Conservation (phyloP, 2,888 invertebrate genomes). For the Galerucella nymphaeae region DNA sequence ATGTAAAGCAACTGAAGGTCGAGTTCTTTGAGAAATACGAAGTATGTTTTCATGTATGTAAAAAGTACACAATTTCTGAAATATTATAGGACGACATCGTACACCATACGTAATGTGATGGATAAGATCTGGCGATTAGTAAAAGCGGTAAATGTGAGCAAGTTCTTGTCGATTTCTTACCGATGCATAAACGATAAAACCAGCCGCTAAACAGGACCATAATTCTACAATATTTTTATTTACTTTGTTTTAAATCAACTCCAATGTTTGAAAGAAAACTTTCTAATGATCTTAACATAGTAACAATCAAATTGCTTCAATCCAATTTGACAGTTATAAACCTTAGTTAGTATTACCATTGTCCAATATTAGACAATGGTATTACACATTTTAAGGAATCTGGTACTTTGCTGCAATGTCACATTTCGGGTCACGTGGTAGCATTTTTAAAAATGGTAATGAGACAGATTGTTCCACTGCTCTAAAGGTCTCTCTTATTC, state of each 20-base stretch:
- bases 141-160: conserved; percentile 1
- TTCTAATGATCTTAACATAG: background rate
- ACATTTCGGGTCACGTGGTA: too few species aligned
- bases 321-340: too few species aligned
- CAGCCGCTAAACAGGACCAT: background rate
- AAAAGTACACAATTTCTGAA: conserved; percentile 2
- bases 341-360: too few species aligned
- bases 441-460: too few species aligned
- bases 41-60: conserved; percentile 8
- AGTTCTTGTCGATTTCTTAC: conserved; percentile 6
- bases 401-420: too few species aligned
- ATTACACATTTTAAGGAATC: too few species aligned
- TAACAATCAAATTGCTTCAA: background rate
- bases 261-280: background rate
- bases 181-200: background rate
- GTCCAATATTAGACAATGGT: too few species aligned
- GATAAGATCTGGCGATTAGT: conserved; percentile 13
- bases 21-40: background rate
- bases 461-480: too few species aligned
- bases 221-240: background rate
- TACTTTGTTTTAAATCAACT: background rate
- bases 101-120: background rate
- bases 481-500: too few species aligned
- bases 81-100: background rate
- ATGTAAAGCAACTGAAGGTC: background rate